Base-by-base conservation (phyloP, 2,113 vertebrate genomes). In the Peromyscus maniculatus region DNA sequence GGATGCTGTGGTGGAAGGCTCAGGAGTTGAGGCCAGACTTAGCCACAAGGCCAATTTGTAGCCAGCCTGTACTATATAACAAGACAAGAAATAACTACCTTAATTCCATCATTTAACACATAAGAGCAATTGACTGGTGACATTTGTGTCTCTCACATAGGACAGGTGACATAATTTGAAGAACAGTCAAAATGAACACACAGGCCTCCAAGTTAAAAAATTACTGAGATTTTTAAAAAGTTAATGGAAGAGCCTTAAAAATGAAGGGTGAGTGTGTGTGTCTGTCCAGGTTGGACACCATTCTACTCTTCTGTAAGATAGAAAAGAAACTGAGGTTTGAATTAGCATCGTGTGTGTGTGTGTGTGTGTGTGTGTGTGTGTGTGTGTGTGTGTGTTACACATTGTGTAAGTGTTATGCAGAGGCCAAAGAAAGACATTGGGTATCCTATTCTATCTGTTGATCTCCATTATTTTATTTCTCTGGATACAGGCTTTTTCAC, bases 281-380 rank as follows among this genome's bases (percentile, higher is more conserved):
- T 8, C 31, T 46, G 0, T 8, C 3, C 4, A 59, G 26, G 36
- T 11, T 3, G 0, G 15, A 10, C 7, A 1, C 46, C 64, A 6
- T 46, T 7, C 39, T 3, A 11, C 33, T 43, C 26, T 72, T 17
- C 10, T 80, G 6, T 49, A 31, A 55, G 4, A 5, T 12, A 5
- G 78, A 71, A 74, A 75, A 55, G 26, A 95, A 7, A 33, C 46
- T 43, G 66, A 84, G 10, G 5, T 87, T 83, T 57, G 46, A 69
- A 59, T 55, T 77, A 26, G 49, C 46, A 5, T 19, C 22, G 52
- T 83, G 31, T 94, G 28, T 31, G 17, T 49, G 10, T 36, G 64
- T 19, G 59, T 46, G 82, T 5, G 22, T 43, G 59, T 39, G 55
- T 59, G 22, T 59, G 52, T 39, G 21, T 57, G 33, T n/a, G 52